These are phyloP conservation scores for Epizoanthus stellaris DNA, from an alignment of 92 coral and sea anemone species.

Conservation along the genomic window DNA sequence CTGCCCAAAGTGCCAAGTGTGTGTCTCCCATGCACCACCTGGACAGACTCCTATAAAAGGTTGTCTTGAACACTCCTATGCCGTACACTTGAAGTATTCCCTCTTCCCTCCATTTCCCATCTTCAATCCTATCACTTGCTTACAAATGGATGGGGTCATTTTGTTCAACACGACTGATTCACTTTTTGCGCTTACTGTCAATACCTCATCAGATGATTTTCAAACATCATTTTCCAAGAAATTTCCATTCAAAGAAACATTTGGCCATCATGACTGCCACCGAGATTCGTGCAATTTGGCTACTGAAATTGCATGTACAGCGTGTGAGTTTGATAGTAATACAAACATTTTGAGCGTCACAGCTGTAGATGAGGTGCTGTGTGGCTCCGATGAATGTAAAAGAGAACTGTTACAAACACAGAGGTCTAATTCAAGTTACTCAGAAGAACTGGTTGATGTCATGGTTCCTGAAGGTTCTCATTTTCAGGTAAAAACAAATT, in stretches of 20 bases:
- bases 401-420: neutral
- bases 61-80: slow-evolving; percentile 75
- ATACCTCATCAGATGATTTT: slow-evolving; percentile 13
- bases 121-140: slow-evolving; percentile 71
- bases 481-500: too few relatives aligned
- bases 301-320: neutral
- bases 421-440: neutral
- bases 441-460: neutral
- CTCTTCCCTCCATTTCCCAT: slow-evolving; percentile 86
- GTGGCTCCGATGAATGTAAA: neutral
- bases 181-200: slow-evolving; percentile 73
- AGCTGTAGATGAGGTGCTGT: neutral
- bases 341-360: neutral
- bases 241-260: neutral
- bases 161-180: slow-evolving; percentile 85
- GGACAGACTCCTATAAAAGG: slow-evolving; percentile 10
- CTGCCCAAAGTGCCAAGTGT: slow-evolving; percentile 54
- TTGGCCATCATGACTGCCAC: neutral
- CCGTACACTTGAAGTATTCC: slow-evolving; percentile 76
- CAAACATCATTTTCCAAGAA: neutral
- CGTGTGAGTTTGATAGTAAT: neutral
- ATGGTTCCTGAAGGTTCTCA: neutral
- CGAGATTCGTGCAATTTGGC: neutral
- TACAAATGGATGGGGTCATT: slow-evolving; percentile 70
- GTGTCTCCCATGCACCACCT: neutral